Conservation (phyloP, 2,113 vertebrate species). For the Rhinoptilus africanus region DNA sequence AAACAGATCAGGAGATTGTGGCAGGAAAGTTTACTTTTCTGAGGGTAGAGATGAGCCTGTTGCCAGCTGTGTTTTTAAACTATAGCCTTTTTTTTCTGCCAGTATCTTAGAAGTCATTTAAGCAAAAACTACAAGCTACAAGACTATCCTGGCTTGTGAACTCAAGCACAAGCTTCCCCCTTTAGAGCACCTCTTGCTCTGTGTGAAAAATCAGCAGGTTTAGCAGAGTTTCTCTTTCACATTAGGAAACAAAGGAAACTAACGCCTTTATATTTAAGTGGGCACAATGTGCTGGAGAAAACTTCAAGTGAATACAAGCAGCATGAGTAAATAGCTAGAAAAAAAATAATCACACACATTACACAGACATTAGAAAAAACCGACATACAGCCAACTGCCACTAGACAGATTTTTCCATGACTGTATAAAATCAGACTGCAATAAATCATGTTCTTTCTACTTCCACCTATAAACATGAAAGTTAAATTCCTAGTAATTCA, state of each 20-base stretch:
- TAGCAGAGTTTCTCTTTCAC: neutral
- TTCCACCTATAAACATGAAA: neutral
- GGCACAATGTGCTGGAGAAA: neutral
- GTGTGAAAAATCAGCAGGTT: neutral
- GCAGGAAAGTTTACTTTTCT: neutral
- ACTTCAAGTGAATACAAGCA: neutral
- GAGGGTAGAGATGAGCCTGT: neutral
- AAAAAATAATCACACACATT: neutral
- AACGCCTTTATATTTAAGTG: neutral
- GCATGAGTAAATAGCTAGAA: neutral
- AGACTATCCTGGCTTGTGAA: neutral
- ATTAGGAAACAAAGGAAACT: neutral
- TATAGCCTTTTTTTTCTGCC: neutral
- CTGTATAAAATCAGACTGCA: neutral
- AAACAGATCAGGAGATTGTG: conserved; percentile 2
- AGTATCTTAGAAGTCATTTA: neutral
- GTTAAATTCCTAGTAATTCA: neutral
- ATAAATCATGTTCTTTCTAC: neutral
- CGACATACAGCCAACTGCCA: neutral
- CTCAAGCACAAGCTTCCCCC: neutral
- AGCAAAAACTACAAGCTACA: neutral
- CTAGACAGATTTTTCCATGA: neutral
- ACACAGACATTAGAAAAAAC: neutral
- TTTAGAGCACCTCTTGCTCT: neutral
- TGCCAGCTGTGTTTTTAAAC: neutral